Conservation (phyloP, 2,888 invertebrate genomes). For the Drosophila heteroneura region DNA sequence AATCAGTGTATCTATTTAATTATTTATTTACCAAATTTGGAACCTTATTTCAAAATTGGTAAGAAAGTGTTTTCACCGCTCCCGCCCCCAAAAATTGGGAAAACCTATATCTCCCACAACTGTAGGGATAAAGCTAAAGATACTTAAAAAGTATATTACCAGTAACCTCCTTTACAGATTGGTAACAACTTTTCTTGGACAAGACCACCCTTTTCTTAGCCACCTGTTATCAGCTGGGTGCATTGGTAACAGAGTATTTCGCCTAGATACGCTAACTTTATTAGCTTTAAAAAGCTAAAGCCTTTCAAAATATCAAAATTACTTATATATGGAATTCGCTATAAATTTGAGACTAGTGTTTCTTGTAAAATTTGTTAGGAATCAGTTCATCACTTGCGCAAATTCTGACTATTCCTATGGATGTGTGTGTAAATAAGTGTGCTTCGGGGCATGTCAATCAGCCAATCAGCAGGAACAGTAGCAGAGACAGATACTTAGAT, state of each 20-base stretch:
- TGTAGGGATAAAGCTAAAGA: neutral
- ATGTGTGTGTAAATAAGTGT: slow-evolving; percentile 4
- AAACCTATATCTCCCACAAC: neutral
- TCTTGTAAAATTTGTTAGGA: neutral
- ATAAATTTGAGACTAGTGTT: neutral
- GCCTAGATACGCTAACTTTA: neutral
- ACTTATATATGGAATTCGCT: neutral
- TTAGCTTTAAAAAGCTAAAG: neutral
- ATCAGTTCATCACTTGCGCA: neutral
- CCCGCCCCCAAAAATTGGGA: neutral
- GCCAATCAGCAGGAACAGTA: slow-evolving; percentile 38
- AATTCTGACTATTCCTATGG: neutral
- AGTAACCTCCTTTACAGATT: neutral
- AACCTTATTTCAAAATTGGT: neutral
- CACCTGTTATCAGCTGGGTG: neutral
- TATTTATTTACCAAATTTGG: neutral
- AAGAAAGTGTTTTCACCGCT: neutral
- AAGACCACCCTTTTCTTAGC: neutral
- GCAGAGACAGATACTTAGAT: slow-evolving; percentile 43
- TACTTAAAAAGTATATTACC: neutral
- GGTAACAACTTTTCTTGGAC: neutral
- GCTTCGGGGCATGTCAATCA: slow-evolving; percentile 43
- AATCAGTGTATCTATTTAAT: neutral
- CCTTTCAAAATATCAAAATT: neutral
- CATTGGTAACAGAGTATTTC: neutral